Evolutionary conservation across 1,140 invertebrate species (phyloP), one percentile per base, ranked within the genome.

Genomic region (Caenorhabditis elegans): DNA sequence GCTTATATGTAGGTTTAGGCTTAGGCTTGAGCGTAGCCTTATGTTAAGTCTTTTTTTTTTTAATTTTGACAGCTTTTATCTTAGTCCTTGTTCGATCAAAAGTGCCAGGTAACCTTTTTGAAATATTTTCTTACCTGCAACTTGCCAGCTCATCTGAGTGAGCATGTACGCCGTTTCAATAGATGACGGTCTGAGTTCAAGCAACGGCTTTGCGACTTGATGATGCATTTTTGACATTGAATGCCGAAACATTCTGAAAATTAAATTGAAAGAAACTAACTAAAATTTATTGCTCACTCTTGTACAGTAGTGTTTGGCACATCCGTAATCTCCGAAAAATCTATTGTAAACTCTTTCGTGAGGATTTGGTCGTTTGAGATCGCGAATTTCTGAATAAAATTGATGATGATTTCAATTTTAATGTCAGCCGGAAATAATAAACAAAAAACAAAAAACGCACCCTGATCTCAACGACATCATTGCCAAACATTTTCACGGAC

Each of bases 401-500:
- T 2, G n/a, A 28, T 31, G 13, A 11, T 13, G 26, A 26, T 2
- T n/a, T n/a, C n/a, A n/a, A n/a, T n/a, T n/a, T n/a, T n/a, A n/a
- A n/a, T n/a, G n/a, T n/a, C n/a, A n/a, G n/a, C n/a, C n/a, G n/a
- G n/a, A n/a, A n/a, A n/a, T n/a, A n/a, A n/a, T n/a, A n/a, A n/a
- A n/a, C n/a, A n/a, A n/a, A n/a, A n/a, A n/a, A n/a, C n/a, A n/a
- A 48, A 48, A 48, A 13, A 13, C 19, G 13, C 24, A 26, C 51
- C 19, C 24, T 31, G 15, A 31, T 26, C 13, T 36, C 19, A 1
- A 70, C 60, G 6, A 26, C 26, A 22, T n/a, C 8, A 0, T 22
- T 13, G 19, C 60, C 60, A 39, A 70, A 70, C 60, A 70, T 70
- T 11, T 70, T 70, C n/a, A 70, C 60, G 19, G 60, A 70, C 60